phyloP scores from a whole-genome alignment of 2,113 vertebrate genomes.

The Puntigrus tetrazona region DNA sequence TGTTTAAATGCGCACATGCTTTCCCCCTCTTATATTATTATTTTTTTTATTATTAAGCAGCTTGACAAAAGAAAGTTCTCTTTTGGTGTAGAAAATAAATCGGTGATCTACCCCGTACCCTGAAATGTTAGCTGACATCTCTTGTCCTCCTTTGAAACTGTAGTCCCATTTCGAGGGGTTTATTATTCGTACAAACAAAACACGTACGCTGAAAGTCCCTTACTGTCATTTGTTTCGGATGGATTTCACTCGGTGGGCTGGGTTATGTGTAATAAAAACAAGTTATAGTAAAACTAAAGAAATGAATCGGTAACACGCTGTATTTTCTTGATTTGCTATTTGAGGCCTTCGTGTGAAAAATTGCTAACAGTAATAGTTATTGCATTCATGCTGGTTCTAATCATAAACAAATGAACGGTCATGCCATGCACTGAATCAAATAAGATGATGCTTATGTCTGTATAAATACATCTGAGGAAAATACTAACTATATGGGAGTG shows the following conservation, averaged over 20 bases:
- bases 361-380: neutral
- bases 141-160: constrained; percentile 16
- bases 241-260: neutral
- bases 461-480: neutral
- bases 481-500: neutral
- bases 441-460: neutral
- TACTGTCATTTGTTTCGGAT: constrained; percentile 1
- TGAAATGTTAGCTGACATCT: constrained; percentile 35
- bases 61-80: neutral
- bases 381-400: neutral
- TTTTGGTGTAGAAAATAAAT: neutral
- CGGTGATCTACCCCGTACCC: neutral
- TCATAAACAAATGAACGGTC: neutral
- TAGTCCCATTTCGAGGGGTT: constrained; percentile 38
- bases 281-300: neutral
- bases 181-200: constrained; percentile 9
- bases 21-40: neutral
- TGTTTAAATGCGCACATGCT: neutral
- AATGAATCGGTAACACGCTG: neutral
- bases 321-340: neutral
- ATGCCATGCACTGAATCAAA: neutral
- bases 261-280: neutral
- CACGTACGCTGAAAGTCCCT: constrained; percentile 1
- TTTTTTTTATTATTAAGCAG: neutral
- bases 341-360: neutral